Evolutionary conservation across 92 coral and sea anemone genomes (phyloP), one percentile per base, ranked within the genome.

Genomic region (Actinernus sp.): DNA sequence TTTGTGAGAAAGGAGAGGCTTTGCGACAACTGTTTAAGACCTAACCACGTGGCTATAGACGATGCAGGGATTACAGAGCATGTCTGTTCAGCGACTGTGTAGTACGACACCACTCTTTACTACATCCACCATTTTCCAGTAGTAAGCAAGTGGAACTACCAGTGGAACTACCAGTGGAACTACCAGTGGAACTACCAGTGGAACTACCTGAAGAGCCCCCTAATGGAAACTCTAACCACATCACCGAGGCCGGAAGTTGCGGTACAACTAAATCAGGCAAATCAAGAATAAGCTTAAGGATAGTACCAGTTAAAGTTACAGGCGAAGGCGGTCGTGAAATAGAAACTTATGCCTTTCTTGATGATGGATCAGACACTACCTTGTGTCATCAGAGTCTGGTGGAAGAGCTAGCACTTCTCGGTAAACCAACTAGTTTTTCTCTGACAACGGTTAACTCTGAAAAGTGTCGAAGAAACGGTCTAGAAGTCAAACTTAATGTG

Each of bases 341-440:
- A 7, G 52, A 45, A 23, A 45, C 52, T 9, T 45, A 45, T 18
- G 52, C 52, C 11, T 45, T 45, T 18, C 21, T 45, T 6, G 52
- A 45, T 18, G 52, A 45, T 4, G 52, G 52, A 45, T 45, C 52
- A 7, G 52, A 45, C 21, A 45, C 52, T 6, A 45, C 10, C 4
- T 45, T 45, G 19, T 45, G 52, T 23, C 18, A 45, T 12, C 10
- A 8, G 19, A 45, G 52, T 23, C 52, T 45, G 52, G 5, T 17
- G 19, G 52, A 45, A 45, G 52, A 18, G 19, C 52, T 8, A 4
- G 52, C 18, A 4, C 10, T 45, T 8, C 10, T 9, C 4, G 68
- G 68, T 7, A 40, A 14, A 3, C 68, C 58, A 38, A 61, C 68
- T 17, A 61, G 36, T 14, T 63, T 63, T 26, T 49, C 71, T n/a